These are phyloP conservation scores for Columba janthina DNA, from an alignment of 2,113 vertebrate species.

Conservation along the genomic window DNA sequence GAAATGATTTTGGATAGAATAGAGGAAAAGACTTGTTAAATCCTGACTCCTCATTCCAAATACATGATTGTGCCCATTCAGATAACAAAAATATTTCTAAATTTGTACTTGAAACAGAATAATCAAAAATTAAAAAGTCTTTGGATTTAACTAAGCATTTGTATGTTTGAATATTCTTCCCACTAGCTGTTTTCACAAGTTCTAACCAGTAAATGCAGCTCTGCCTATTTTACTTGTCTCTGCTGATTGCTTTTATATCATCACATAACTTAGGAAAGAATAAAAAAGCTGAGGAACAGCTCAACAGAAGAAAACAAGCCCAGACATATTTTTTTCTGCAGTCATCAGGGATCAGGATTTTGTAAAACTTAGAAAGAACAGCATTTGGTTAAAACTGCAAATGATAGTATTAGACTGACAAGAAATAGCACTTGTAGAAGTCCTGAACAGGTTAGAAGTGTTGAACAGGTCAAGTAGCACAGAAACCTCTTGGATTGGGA, in stretches of 20 bases:
- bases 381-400: background rate
- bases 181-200: background rate
- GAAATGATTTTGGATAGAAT: background rate
- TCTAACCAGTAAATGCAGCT: background rate
- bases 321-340: background rate
- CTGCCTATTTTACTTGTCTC: background rate
- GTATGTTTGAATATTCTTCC: background rate
- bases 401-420: background rate
- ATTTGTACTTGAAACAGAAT: conserved; percentile 6
- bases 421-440: background rate
- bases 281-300: background rate
- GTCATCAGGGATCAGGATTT: background rate
- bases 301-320: background rate
- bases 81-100: background rate
- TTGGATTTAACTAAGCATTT: background rate
- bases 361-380: background rate
- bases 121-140: background rate
- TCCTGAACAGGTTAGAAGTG: background rate
- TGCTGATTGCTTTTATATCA: background rate
- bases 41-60: background rate
- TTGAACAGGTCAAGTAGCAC: background rate
- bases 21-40: background rate
- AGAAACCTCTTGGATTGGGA: background rate
- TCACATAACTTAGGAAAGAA: background rate
- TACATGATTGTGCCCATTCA: background rate